Evolutionary conservation across 2,113 vertebrate species (phyloP), one percentile per base, ranked within the genome.

Genomic region (Acinonyx jubatus): DNA sequence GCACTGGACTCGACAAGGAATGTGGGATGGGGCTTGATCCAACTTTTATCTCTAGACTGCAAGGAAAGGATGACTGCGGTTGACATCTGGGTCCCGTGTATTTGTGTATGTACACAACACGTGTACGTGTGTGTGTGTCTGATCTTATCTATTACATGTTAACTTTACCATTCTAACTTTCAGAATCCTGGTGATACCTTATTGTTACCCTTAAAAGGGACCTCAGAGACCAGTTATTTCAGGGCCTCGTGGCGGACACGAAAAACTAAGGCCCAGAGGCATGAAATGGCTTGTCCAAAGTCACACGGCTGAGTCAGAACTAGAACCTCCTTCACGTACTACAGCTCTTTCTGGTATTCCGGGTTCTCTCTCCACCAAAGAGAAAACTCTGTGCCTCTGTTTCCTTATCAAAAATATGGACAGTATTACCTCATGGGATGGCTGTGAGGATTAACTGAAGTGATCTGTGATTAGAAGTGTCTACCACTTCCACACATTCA

Each of bases 1-100:
- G 36, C 6, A 0, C 3, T 7, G 4, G 31, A 25, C n/a, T 90
- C 14, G 45, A 57, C 4, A 0, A 19, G 11, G 41, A 45, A 52
- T 71, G 63, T 2, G 0, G 61, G 27, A 7, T 3, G 7, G 52
- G 50, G 5, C 16, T 33, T 38, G 23, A 45, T 38, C 13, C 55
- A 48, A 12, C 15, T 41, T 81, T 89, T 73, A 15, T 45, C 29
- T 57, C 52, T 66, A 73, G 33, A 73, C 80, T n/a, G 65, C 68
- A 19, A 86, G 79, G 38, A 85, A 68, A 91, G 0, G 41, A 55
- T 33, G 65, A 29, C 65, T 48, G 29, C 19, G 25, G 78, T 3
- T 66, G 61, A 48, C 29, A 15, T 41, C 25, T 31, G 45, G 31
- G 23, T 36, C n/a, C 31, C 7, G 0, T 38, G 21, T 33, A 45